Conservation (phyloP, 2,888 invertebrate genomes). For the Mimachlamys varia region DNA sequence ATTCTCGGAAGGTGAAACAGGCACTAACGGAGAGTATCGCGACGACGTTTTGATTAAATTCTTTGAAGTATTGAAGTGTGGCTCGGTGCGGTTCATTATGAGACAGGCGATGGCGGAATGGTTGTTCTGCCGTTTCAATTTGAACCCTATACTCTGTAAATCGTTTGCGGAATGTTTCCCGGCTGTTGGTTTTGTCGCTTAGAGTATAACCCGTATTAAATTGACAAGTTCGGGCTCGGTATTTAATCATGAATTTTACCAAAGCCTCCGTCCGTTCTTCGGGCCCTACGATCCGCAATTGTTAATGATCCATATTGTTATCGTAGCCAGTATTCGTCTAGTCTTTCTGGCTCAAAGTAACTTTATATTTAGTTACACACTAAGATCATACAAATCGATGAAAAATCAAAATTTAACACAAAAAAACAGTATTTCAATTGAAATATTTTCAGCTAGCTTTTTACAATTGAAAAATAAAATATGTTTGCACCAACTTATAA, state of each 20-base stretch:
- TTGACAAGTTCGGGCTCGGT: neutral
- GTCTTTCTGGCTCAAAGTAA: no score
- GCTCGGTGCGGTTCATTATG: neutral
- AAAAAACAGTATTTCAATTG: no score
- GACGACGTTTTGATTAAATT: conserved; percentile 8
- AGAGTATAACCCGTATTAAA: conserved; percentile 12
- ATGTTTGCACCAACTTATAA: no score
- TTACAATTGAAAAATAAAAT: no score
- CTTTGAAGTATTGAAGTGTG: neutral
- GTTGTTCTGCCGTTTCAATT: neutral
- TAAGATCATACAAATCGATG: no score
- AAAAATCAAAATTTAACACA: no score
- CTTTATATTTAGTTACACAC: no score
- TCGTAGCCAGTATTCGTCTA: no score
- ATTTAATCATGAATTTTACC: neutral
- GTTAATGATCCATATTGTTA: no score
- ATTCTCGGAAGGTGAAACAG: neutral
- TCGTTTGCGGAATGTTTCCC: neutral
- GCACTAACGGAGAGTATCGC: neutral
- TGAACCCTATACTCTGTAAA: neutral
- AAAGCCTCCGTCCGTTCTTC: neutral
- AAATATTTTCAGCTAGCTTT: no score
- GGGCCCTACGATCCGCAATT: no score
- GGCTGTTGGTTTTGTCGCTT: neutral
- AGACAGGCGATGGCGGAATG: neutral